Conservation (phyloP, 64 coral and sea anemone species). For the Montipora efflorescens region DNA sequence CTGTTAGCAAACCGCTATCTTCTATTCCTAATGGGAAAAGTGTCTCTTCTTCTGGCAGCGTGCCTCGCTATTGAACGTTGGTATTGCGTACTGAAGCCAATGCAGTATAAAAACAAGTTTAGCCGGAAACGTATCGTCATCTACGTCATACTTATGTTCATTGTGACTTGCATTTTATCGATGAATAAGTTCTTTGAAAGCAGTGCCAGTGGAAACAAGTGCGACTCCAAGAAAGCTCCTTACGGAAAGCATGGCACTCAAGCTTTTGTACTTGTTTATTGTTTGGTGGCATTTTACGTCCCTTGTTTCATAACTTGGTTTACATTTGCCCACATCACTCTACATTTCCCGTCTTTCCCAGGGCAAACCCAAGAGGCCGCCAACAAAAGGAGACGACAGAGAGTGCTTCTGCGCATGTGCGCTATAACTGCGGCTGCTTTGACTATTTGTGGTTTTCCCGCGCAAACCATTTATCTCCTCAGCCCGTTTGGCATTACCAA, state of each 20-base stretch:
- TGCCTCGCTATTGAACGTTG: conserved; percentile 70
- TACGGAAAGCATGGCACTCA: neutral
- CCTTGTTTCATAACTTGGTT: conserved; percentile 61
- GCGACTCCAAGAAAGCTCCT: neutral
- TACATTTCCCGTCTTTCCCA: conserved; percentile 5
- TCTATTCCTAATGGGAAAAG: conserved; percentile 63
- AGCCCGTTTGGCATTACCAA: conserved; percentile 10
- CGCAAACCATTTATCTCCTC: conserved; percentile 28
- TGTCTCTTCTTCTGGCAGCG: conserved; percentile 47
- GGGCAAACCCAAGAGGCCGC: neutral
- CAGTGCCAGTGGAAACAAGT: neutral
- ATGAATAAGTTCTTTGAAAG: conserved; percentile 54
- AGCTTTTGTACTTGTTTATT: neutral
- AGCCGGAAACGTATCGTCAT: conserved; percentile 6
- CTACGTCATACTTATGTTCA: conserved; percentile 14
- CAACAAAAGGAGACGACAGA: conserved; percentile 30
- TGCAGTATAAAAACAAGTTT: conserved; percentile 49
- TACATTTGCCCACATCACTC: conserved; percentile 50
- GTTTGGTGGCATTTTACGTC: conserved; percentile 27
- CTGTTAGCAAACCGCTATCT: conserved; percentile 38
- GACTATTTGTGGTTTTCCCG: conserved; percentile 31
- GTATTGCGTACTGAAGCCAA: conserved; percentile 40
- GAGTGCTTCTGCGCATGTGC: conserved; percentile 34
- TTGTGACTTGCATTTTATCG: conserved; percentile 36
- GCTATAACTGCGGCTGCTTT: conserved; percentile 21